Percentiles rank a stretch among this genome's conserved stretches.
phyloP scores from a whole-genome alignment of 2,113 vertebrate species.

The Apeltes quadracus region DNA sequence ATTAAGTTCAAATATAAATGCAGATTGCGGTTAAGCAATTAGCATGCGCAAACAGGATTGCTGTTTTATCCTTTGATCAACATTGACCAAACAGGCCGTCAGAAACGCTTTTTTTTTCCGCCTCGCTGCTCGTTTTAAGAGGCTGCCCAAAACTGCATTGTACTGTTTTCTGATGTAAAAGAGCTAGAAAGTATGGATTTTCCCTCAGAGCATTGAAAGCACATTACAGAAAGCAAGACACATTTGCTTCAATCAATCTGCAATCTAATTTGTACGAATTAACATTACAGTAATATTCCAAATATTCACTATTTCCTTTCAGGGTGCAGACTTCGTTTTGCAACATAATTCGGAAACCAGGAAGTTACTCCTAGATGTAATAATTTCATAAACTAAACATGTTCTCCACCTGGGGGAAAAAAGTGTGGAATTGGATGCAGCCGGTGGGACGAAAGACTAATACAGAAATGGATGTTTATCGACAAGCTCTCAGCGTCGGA shows the following conservation, averaged over 20 bases:
- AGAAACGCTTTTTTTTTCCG: neutral
- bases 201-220: neutral
- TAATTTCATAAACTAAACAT: slow-evolving; percentile 32
- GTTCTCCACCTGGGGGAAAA: slow-evolving; percentile 47
- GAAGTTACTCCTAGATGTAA: slow-evolving; percentile 23
- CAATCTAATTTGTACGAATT: slow-evolving; percentile 19
- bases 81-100: slow-evolving; percentile 5
- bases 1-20: slow-evolving; percentile 10
- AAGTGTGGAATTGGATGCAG: slow-evolving; percentile 49
- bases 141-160: neutral
- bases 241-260: slow-evolving; percentile 15
- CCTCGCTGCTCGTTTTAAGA: neutral
- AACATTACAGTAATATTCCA: slow-evolving; percentile 21
- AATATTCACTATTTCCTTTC: slow-evolving; percentile 26
- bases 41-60: slow-evolving; percentile 2
- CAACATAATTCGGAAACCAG: slow-evolving; percentile 34
- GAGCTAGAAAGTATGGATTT: neutral
- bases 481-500: slow-evolving; percentile 55
- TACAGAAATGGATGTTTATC: slow-evolving; percentile 63
- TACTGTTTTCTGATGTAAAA: slow-evolving; percentile 7
- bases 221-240: neutral
- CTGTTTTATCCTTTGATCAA: slow-evolving; percentile 15
- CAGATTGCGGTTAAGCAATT: neutral
- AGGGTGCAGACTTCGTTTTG: slow-evolving; percentile 25
- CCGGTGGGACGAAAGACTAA: slow-evolving; percentile 51